Evolutionary conservation across 2,888 invertebrate species (phyloP).

Genomic region (Nomada goodeniana): DNA sequence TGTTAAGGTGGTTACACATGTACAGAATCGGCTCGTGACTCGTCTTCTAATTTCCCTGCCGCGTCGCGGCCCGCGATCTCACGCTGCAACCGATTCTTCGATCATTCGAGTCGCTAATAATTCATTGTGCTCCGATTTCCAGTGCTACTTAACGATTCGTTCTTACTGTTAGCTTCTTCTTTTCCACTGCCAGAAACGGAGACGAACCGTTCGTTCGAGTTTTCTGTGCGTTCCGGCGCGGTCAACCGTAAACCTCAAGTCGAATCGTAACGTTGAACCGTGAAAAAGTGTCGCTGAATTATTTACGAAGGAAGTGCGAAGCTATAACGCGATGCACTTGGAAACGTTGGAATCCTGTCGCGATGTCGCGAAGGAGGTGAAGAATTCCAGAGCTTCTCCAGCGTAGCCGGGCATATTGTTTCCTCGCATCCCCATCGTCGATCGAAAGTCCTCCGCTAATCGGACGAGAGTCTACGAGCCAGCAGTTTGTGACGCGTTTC

Average conservation of each 20-base stretch:
- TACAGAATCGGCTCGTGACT: conserved; percentile 74
- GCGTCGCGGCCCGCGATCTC: conserved; percentile 29
- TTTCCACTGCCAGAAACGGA: not conserved
- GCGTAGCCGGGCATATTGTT: not conserved
- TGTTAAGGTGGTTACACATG: conserved; percentile 75
- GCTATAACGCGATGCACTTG: not conserved
- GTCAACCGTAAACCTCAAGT: conserved; percentile 13
- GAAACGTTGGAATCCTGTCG: conserved; percentile 5
- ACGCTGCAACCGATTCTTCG: conserved; percentile 25
- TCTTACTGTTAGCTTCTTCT: not conserved
- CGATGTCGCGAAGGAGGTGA: conserved; percentile 6
- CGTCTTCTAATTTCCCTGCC: conserved; percentile 73
- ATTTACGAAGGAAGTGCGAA: conserved; percentile 15
- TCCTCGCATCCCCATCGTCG: conserved; percentile 7
- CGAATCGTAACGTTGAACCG: not conserved
- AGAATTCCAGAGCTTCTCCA: not conserved
- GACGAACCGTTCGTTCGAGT: not conserved
- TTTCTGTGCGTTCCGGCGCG: not conserved
- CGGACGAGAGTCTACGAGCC: conserved; percentile 5
- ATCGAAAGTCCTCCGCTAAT: not conserved
- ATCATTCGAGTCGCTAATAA: not conserved
- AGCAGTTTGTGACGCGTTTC: conserved; percentile 4
- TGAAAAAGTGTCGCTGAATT: conserved; percentile 6
- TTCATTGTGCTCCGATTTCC: not conserved
- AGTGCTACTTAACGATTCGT: not conserved